A percentile compares a stretch with the other conserved stretches of the same genome.
phyloP scores from a whole-genome alignment of 2,797 vertebrate genomes.

The Heteromormyrus szaboi region DNA sequence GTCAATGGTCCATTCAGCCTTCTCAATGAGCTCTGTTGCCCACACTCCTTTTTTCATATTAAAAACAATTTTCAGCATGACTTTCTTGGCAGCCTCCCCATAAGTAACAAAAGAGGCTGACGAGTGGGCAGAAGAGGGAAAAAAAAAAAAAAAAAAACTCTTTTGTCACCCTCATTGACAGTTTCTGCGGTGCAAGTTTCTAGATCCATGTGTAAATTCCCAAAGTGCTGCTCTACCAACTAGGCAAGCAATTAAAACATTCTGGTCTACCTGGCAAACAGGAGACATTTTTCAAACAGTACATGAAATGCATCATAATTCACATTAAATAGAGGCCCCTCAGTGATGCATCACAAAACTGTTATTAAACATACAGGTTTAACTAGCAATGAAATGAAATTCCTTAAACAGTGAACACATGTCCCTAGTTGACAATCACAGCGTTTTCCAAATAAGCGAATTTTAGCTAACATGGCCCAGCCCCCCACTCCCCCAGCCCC shows the following conservation, averaged over 20 bases:
- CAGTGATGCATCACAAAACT: neutral
- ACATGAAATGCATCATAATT: neutral
- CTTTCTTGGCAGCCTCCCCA: constrained; percentile 60
- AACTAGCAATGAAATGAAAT: neutral
- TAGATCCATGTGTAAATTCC: neutral
- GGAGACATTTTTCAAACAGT: neutral
- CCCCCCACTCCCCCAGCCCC: neutral
- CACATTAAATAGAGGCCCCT: neutral
- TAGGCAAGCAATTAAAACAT: neutral
- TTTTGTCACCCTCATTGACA: constrained; percentile 22
- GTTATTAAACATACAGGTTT: neutral
- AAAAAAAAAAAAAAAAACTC: neutral
- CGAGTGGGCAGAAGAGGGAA: neutral
- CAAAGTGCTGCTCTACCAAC: neutral
- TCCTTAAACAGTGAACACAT: neutral
- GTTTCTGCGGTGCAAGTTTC: neutral
- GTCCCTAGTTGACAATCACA: neutral
- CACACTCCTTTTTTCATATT: constrained; percentile 39
- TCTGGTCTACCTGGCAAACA: neutral
- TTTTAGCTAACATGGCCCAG: neutral
- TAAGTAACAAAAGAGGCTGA: constrained; percentile 59
- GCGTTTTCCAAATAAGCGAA: neutral
- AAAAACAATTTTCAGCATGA: constrained; percentile 64
- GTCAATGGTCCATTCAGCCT: constrained; percentile 71
- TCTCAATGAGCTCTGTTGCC: constrained; percentile 59